Percentiles rank a stretch among this genome's conserved stretches.
Conservation (phyloP, 2,113 vertebrate species). For the Hypomesus transpacificus region DNA sequence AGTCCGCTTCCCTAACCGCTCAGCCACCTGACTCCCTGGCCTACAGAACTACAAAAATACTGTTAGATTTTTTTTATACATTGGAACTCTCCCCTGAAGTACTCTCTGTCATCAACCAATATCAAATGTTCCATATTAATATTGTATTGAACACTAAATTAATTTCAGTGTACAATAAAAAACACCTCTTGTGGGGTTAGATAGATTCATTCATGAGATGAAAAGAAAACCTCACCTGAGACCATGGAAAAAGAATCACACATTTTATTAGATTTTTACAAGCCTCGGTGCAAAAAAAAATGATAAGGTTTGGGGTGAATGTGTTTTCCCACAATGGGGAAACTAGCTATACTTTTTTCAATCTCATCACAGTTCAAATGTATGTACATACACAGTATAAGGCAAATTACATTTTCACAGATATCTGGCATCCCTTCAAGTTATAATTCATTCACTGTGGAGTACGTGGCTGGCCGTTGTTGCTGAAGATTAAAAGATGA, state of each 20-base stretch:
- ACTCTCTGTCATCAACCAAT: no score
- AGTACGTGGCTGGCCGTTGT: constrained; percentile 22
- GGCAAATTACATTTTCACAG: constrained; percentile 35
- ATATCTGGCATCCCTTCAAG: constrained; percentile 25
- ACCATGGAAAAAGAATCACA: constrained; percentile 41
- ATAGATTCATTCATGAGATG: neutral
- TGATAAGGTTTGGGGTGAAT: constrained; percentile 52
- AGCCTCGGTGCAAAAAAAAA: constrained; percentile 34
- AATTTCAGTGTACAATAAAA: no score
- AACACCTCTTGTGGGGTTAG: neutral
- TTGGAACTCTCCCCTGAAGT: no score
- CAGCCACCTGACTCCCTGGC: no score
- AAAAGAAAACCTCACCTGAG: constrained; percentile 23
- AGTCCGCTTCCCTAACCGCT: no score
- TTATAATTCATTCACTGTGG: constrained; percentile 35
- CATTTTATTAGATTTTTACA: constrained; percentile 58
- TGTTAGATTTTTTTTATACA: no score
- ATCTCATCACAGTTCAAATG: constrained; percentile 47
- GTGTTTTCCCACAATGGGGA: constrained; percentile 37
- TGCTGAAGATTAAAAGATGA: constrained; percentile 47
- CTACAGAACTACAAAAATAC: no score
- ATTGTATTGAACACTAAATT: no score
- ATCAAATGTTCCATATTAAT: no score
- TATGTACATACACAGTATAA: constrained; percentile 31
- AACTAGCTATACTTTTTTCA: constrained; percentile 16